A percentile compares a stretch with the other conserved stretches of the same genome.
Evolutionary conservation across 2,797 vertebrate species (phyloP).

Genomic region (Rhabdophis nuchalis): DNA sequence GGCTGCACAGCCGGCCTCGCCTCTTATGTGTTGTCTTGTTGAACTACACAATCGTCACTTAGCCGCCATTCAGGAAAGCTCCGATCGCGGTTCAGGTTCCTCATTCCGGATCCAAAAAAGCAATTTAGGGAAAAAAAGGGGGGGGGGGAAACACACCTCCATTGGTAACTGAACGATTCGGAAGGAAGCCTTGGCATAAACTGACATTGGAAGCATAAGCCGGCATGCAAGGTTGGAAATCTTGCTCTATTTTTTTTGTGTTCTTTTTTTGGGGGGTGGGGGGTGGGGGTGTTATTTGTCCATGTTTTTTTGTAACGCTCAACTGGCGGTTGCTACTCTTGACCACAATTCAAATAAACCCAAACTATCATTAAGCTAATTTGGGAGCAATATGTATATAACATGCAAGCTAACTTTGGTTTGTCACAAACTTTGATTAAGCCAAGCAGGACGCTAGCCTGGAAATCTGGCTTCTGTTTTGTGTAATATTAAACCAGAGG

Average conservation of each 20-base stretch:
- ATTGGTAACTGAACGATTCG: rapidly evolving
- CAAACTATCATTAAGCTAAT: background rate
- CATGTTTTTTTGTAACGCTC: background rate
- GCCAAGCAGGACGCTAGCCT: background rate
- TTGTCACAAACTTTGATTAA: background rate
- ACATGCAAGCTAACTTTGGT: background rate
- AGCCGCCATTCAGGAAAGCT: background rate
- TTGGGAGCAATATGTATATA: too few relatives aligned
- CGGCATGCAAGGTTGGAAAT: background rate
- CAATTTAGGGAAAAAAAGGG: rapidly evolving
- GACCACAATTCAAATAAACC: background rate
- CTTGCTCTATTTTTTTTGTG: too few relatives aligned
- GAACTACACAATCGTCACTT: background rate
- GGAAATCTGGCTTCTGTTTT: background rate
- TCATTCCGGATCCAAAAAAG: background rate
- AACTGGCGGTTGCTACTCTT: background rate
- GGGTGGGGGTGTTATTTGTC: background rate
- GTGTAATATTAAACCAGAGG: background rate
- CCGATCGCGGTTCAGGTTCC: background rate
- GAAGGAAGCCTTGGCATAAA: background rate
- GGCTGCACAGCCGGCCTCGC: background rate
- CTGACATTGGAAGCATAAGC: background rate
- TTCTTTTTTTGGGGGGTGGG: background rate
- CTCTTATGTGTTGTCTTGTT: rapidly evolving
- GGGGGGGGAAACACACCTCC: rapidly evolving